Percentiles rank a stretch among this genome's conserved stretches.
These are phyloP conservation scores for Griposia aprilina DNA, from an alignment of 2,888 invertebrate genomes.

Conservation along the genomic window DNA sequence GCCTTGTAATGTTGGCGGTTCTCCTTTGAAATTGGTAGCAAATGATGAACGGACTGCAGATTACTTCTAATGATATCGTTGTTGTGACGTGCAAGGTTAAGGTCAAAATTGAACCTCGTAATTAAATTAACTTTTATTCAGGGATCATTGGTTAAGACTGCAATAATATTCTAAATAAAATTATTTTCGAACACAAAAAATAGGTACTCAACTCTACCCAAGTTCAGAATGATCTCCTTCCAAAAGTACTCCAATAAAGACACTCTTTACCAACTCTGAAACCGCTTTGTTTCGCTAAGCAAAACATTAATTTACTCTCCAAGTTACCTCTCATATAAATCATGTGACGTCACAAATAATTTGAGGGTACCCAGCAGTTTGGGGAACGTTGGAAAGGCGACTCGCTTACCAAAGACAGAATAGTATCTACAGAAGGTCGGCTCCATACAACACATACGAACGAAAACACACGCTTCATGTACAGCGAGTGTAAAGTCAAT, in stretches of 20 bases:
- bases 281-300: conserved; percentile 35
- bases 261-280: conserved; percentile 4
- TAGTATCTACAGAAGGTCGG: not conserved
- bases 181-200: not conserved
- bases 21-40: not conserved
- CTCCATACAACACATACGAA: too few species aligned
- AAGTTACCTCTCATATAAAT: conserved; percentile 53
- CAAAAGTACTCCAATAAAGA: conserved; percentile 4
- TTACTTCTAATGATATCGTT: not conserved
- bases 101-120: not conserved
- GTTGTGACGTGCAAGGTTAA: too few species aligned
- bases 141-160: not conserved
- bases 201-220: not conserved
- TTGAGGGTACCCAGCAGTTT: conserved; percentile 25
- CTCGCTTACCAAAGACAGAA: not conserved
- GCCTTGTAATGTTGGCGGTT: too few species aligned
- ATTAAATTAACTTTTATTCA: not conserved
- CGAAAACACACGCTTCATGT: not conserved
- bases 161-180: not conserved
- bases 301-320: conserved; percentile 33
- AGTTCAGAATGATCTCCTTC: not conserved
- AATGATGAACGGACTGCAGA: not conserved
- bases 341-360: conserved; percentile 49
- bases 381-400: conserved; percentile 14
- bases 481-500: not conserved